Conservation (phyloP, 2,113 vertebrate species). For the Bubalus kerabau region DNA sequence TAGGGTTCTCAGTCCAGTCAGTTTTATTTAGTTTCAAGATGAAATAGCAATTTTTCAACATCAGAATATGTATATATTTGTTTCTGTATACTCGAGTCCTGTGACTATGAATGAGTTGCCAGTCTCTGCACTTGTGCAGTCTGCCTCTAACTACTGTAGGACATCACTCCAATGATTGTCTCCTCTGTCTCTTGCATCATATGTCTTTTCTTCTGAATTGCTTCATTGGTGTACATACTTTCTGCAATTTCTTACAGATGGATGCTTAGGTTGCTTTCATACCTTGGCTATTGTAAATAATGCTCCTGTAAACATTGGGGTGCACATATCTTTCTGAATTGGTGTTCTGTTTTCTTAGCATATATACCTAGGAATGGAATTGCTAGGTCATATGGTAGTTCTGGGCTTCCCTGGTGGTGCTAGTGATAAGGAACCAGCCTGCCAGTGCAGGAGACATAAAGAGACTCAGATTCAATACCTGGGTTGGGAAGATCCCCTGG, state of each 20-base stretch:
- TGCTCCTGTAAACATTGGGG: not conserved
- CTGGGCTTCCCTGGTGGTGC: not conserved
- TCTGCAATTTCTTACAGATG: not conserved
- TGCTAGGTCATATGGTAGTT: not conserved
- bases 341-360: not conserved
- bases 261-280: not conserved
- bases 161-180: not conserved
- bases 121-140: not conserved
- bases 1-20: not conserved
- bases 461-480: not conserved
- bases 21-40: not conserved
- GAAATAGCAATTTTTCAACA: conserved; percentile 12
- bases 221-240: not conserved
- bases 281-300: not conserved
- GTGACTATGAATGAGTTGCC: not conserved
- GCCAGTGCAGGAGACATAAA: not conserved
- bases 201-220: not conserved
- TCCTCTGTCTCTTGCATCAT: not conserved
- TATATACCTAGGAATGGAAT: not conserved
- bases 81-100: not conserved
- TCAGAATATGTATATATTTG: not conserved
- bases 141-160: not conserved
- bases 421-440: not conserved
- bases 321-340: not conserved
- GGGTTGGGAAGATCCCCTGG: not conserved